These are phyloP conservation scores for Allobates femoralis DNA, from an alignment of 2,797 vertebrate genomes.

Conservation along the genomic window DNA sequence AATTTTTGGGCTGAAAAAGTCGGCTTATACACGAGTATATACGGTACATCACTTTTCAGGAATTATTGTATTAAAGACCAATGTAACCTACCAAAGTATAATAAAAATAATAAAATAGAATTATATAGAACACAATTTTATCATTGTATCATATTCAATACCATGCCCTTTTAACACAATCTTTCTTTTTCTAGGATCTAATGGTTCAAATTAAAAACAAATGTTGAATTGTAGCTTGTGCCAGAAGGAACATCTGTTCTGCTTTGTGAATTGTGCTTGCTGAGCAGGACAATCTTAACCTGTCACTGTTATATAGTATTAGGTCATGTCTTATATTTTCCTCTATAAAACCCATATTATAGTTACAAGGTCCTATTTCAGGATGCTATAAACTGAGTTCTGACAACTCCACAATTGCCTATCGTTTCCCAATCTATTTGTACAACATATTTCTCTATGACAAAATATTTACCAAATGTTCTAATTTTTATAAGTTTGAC, in stretches of 20 bases:
- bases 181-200: neutral
- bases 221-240: conserved; percentile 20
- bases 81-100: too few species aligned
- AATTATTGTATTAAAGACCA: too few species aligned
- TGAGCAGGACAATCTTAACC: conserved; percentile 3
- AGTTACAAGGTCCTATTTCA: neutral
- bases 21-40: too few species aligned
- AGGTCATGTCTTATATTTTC: neutral
- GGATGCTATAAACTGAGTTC: neutral
- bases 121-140: too few species aligned
- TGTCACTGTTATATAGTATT: neutral
- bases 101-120: too few species aligned
- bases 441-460: neutral
- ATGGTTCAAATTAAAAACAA: conserved; percentile 27
- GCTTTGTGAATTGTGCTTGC: conserved; percentile 4
- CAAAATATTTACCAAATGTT: too few species aligned
- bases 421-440: neutral
- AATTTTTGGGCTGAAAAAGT: too few species aligned
- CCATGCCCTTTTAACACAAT: neutral
- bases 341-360: neutral
- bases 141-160: neutral
- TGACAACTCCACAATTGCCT: neutral
- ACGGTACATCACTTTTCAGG: too few species aligned
- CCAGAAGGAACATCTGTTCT: conserved; percentile 17
- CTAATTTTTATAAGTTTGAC: neutral